Percentiles rank a stretch among this genome's conserved stretches.
These are phyloP conservation scores for Lasioglossum figueresi DNA, from an alignment of 2,888 invertebrate species.

Conservation along the genomic window DNA sequence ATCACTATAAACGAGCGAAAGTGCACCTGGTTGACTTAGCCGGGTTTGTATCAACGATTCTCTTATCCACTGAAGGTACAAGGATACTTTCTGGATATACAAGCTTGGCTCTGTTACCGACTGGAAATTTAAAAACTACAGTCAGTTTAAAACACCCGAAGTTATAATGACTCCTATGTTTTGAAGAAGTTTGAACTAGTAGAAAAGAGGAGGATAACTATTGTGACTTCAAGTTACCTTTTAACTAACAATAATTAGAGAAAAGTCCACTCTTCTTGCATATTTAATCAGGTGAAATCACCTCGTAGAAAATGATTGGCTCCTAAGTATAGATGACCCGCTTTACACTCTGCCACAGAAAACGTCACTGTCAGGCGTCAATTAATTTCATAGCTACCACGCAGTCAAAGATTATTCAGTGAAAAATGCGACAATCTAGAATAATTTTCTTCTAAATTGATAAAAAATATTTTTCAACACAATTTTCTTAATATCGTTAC, in stretches of 20 bases:
- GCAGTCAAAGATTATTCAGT: not conserved
- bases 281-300: not conserved
- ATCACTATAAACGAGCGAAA: slow-evolving; percentile 84
- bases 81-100: not conserved
- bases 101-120: not conserved
- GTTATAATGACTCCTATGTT: not conserved
- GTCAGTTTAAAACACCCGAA: not conserved
- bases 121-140: not conserved
- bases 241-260: not conserved
- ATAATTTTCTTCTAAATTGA: not conserved
- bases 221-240: not conserved
- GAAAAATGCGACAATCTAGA: not conserved
- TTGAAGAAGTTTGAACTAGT: not conserved
- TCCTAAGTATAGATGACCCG: not conserved
- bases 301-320: not conserved
- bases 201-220: not conserved
- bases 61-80: slow-evolving; percentile 47
- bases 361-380: not conserved
- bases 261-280: not conserved
- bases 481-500: not conserved
- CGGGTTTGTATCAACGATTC: slow-evolving; percentile 81
- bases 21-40: slow-evolving; percentile 86
- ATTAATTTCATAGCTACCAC: not conserved
- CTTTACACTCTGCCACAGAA: fast-evolving
- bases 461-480: not conserved